phyloP scores from a whole-genome alignment of 2,888 invertebrate genomes.

The Meiosimyza decipiens region DNA sequence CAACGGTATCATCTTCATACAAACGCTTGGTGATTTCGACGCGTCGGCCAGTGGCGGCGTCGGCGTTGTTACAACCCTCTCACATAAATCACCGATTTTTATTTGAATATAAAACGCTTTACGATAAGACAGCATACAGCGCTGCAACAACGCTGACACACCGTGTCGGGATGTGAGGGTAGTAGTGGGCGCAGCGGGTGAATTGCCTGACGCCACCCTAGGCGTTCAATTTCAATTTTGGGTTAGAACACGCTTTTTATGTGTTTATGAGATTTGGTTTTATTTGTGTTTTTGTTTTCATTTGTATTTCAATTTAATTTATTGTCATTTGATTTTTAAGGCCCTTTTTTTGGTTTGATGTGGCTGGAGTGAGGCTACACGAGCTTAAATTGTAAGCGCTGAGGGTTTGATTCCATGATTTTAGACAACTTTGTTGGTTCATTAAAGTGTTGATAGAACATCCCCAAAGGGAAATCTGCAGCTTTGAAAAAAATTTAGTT shows the following conservation, averaged over 20 bases:
- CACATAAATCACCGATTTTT: conserved; percentile 29
- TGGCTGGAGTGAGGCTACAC: too few species aligned
- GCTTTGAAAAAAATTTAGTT: too few species aligned
- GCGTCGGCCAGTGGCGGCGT: too few species aligned
- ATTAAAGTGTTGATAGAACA: too few species aligned
- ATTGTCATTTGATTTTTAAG: conserved; percentile 21
- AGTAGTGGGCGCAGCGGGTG: background rate
- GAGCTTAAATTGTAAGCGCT: too few species aligned
- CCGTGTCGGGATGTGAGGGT: background rate
- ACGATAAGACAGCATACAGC: background rate
- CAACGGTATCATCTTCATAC: too few species aligned
- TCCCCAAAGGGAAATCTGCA: too few species aligned
- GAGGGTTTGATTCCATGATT: too few species aligned
- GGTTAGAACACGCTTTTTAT: conserved; percentile 28
- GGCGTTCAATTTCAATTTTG: conserved; percentile 23
- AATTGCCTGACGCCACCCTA: background rate
- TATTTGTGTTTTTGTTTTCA: conserved; percentile 7
- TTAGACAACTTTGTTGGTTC: too few species aligned
- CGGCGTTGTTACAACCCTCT: conserved; percentile 19
- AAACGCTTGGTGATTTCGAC: too few species aligned
- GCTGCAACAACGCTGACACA: background rate
- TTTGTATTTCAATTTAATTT: conserved; percentile 27
- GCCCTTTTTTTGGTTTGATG: background rate
- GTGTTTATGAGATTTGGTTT: conserved; percentile 31
- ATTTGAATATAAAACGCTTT: conserved; percentile 24